Evolutionary conservation across 2,888 invertebrate genomes (phyloP).

Genomic region (Chrysomela aeneicollis): DNA sequence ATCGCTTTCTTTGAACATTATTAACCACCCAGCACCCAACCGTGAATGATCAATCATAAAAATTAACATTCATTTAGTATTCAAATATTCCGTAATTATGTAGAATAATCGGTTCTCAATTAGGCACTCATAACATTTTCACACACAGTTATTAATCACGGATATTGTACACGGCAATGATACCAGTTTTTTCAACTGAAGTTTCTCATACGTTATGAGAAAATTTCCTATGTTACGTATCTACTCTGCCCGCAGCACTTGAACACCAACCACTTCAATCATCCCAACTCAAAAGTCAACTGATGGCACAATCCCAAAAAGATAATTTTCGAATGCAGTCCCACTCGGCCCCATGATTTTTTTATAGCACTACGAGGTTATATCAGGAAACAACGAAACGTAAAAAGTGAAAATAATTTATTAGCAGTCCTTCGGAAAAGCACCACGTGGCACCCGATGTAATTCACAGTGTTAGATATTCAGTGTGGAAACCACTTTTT

Average conservation of each 20-base stretch:
- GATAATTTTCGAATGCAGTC: conserved; percentile 24
- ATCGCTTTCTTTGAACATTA: background rate
- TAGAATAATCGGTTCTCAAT: background rate
- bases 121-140: background rate
- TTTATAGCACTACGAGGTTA: background rate
- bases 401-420: too few species aligned
- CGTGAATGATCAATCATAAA: background rate
- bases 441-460: too few species aligned
- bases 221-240: too few species aligned
- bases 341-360: conserved; percentile 27
- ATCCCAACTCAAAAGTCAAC: conserved; percentile 18
- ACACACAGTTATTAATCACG: conserved; percentile 7
- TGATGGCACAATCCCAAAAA: conserved; percentile 29
- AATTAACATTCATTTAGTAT: background rate
- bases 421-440: too few species aligned
- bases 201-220: too few species aligned
- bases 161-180: too few species aligned
- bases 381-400: background rate
- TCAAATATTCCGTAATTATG: background rate
- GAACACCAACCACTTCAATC: background rate
- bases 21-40: background rate
- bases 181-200: too few species aligned
- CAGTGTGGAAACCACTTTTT: too few species aligned
- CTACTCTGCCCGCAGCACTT: conserved; percentile 3
- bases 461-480: too few species aligned